Conservation (phyloP, 92 coral and sea anemone species). For the Phymanthus crucifer region DNA sequence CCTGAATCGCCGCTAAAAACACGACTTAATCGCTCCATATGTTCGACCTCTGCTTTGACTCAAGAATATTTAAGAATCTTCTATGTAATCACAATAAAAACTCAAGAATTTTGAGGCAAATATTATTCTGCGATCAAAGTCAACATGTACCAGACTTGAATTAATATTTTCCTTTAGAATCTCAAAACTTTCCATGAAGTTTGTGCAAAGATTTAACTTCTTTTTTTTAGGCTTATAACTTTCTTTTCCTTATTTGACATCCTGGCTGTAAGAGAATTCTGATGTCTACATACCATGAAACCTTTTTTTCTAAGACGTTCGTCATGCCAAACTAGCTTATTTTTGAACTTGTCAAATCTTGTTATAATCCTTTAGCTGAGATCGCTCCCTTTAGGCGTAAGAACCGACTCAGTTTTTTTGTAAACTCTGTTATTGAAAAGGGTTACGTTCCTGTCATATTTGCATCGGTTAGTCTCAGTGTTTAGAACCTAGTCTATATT, state of each 20-base stretch:
- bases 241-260: no score
- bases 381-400: no score
- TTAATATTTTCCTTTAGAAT: background rate
- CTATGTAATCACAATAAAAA: background rate
- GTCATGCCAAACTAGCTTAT: no score
- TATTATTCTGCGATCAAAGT: background rate
- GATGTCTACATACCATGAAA: no score
- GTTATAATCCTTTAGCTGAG: no score
- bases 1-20: background rate
- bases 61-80: background rate
- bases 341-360: no score
- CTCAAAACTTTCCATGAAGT: no score
- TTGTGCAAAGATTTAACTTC: no score
- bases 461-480: background rate
- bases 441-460: background rate
- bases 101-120: background rate
- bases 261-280: no score
- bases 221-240: no score
- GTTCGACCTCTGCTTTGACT: background rate
- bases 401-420: background rate
- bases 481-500: background rate
- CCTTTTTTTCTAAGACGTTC: no score
- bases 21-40: background rate
- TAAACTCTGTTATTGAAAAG: background rate
- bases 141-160: background rate